phyloP scores from a whole-genome alignment of 2,888 invertebrate genomes.

The Patella caerulea region DNA sequence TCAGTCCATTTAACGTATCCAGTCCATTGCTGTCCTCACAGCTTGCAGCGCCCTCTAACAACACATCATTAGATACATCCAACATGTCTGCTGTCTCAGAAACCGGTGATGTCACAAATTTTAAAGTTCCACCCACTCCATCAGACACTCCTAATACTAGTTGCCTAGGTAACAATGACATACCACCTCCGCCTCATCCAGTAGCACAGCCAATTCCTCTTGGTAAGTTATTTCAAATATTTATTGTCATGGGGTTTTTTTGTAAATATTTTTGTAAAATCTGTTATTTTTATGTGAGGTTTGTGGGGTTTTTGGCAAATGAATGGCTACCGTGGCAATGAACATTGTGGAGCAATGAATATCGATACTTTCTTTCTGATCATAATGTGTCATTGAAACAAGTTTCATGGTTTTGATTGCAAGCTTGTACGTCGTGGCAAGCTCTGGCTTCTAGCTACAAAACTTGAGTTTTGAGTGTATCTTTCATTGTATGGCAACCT shows the following conservation, averaged over 20 bases:
- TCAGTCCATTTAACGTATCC: slow-evolving; percentile 42
- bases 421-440: too few relatives aligned
- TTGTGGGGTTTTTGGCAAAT: neutral
- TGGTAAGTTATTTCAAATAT: slow-evolving; percentile 65
- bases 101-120: slow-evolving; percentile 15
- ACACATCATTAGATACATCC: slow-evolving; percentile 33
- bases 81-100: slow-evolving; percentile 19
- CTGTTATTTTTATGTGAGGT: neutral
- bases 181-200: slow-evolving; percentile 52
- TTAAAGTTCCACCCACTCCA: slow-evolving; percentile 51
- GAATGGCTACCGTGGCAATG: too few relatives aligned
- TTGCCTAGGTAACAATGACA: slow-evolving; percentile 40
- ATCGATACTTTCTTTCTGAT: too few relatives aligned
- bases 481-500: too few relatives aligned
- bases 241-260: neutral
- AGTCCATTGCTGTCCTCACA: neutral
- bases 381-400: too few relatives aligned
- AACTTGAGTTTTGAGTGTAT: too few relatives aligned
- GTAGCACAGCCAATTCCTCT: slow-evolving; percentile 78
- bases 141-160: slow-evolving; percentile 30
- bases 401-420: too few relatives aligned
- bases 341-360: too few relatives aligned
- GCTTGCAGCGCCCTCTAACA: neutral
- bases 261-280: neutral
- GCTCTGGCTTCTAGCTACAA: too few relatives aligned